Conservation (phyloP, 2,797 vertebrate species). For the Diceros bicornis region DNA sequence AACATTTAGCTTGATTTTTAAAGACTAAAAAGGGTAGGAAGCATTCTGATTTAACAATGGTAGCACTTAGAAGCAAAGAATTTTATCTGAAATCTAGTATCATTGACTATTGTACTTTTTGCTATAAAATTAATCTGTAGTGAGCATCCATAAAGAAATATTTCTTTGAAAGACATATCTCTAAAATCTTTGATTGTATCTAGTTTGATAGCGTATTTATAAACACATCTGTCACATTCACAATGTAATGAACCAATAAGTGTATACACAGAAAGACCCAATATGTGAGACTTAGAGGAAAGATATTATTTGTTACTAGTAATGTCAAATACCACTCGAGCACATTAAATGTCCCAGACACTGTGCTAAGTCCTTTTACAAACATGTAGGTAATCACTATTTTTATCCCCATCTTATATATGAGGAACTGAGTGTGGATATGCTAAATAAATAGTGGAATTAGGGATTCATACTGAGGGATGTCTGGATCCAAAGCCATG, state of each 20-base stretch:
- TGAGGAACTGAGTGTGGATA: background rate
- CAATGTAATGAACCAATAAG: background rate
- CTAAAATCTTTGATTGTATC: background rate
- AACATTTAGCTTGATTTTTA: conserved; percentile 52
- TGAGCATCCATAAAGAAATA: background rate
- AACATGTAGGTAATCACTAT: background rate
- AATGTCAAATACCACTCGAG: background rate
- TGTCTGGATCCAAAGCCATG: background rate
- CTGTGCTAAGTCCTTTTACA: background rate
- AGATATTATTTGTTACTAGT: background rate
- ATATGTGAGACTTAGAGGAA: background rate
- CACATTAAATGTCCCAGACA: background rate
- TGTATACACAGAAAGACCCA: background rate
- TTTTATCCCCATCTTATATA: background rate
- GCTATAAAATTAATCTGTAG: background rate
- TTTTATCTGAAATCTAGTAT: conserved; percentile 45
- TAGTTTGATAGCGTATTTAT: background rate
- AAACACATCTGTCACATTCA: background rate
- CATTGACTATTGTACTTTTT: background rate
- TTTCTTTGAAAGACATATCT: background rate
- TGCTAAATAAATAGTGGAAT: background rate
- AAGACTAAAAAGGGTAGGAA: background rate
- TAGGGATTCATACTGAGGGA: background rate
- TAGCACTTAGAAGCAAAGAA: background rate
- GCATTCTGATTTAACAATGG: background rate